Evolutionary conservation across 2,888 invertebrate species (phyloP).

Genomic region (Tryphoninae sp.): DNA sequence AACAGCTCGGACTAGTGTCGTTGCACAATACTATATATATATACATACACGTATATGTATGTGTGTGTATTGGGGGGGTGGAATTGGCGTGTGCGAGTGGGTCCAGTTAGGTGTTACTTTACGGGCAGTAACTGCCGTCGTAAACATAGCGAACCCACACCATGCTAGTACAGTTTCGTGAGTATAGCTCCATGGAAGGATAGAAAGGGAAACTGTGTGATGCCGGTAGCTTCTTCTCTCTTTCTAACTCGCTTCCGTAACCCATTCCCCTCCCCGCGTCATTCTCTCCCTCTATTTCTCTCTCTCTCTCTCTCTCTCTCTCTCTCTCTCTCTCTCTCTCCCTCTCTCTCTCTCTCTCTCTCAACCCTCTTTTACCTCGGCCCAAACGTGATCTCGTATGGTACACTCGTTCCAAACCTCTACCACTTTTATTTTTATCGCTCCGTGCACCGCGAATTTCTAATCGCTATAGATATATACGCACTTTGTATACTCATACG

Average conservation of each 20-base stretch:
- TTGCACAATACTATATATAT: conserved; percentile 34
- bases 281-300: conserved; percentile 58
- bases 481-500: not conserved
- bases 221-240: conserved; percentile 54
- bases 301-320: conserved; percentile 46
- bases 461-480: conserved; percentile 64
- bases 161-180: conserved; percentile 46
- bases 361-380: conserved; percentile 57
- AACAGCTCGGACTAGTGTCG: conserved; percentile 43
- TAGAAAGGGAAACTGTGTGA: conserved; percentile 38
- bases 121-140: conserved; percentile 73
- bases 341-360: conserved; percentile 55
- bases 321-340: conserved; percentile 61
- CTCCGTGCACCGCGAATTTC: conserved; percentile 64
- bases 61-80: conserved; percentile 21
- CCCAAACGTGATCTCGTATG: conserved; percentile 49
- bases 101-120: conserved; percentile 76
- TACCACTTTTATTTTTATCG: conserved; percentile 62
- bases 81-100: conserved; percentile 65
- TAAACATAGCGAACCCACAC: conserved; percentile 73
- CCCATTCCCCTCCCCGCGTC: conserved; percentile 17
- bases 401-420: conserved; percentile 57
- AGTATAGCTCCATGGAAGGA: conserved; percentile 35
- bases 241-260: conserved; percentile 2
- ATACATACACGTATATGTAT: not conserved